Base-by-base conservation (phyloP, 2,113 vertebrate species). In the Rhynchomys soricoides region DNA sequence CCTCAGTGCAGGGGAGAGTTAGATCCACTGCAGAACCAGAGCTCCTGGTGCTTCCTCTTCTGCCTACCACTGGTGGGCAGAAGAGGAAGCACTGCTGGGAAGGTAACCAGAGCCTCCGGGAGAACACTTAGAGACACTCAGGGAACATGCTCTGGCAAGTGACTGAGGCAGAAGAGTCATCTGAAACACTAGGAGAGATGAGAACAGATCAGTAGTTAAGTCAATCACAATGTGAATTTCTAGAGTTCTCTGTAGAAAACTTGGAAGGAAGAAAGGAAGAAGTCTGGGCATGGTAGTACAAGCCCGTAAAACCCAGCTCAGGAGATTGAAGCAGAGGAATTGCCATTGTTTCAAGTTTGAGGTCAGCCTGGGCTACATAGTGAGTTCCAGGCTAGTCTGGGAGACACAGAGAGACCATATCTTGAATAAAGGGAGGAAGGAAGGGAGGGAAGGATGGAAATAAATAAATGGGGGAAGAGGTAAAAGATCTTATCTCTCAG, bases 211-310 rank as follows among this genome's bases (percentile, higher is more conserved):
- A 45, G 5, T 34, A 57, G n/a, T 15, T 29, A 90, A 29, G 17
- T 21, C 21, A 29, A 71, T 1, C 10, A 71, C 66, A 88, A 31
- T 29, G 45, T 83, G 59, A 73, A 79, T 86, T 79, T 90, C 91
- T 29, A 31, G 16, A 50, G 50, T n/a, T 93, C 40, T 15, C 37
- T 78, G 29, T 59, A 50, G n/a, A 90, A 95, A 90, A 95, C 70
- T 15, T 13, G 45, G 31, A 86, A 62, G 21, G 22, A 81, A 87
- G 48, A 91, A 87, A 92, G 43, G 21, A 85, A 73, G 24, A 34
- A 26, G 6, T 26, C 82, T 31, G 75, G 45, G 31, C 29, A 19
- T 31, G 43, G 59, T 48, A 6, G 34, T 26, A 2, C 50, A 71
- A 15, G 37, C 55, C 43, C 21, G 6, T 66, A 50, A 50, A 50